Conservation (phyloP, 2,797 vertebrate species). For the Xiphorhynchus erythropygius region DNA sequence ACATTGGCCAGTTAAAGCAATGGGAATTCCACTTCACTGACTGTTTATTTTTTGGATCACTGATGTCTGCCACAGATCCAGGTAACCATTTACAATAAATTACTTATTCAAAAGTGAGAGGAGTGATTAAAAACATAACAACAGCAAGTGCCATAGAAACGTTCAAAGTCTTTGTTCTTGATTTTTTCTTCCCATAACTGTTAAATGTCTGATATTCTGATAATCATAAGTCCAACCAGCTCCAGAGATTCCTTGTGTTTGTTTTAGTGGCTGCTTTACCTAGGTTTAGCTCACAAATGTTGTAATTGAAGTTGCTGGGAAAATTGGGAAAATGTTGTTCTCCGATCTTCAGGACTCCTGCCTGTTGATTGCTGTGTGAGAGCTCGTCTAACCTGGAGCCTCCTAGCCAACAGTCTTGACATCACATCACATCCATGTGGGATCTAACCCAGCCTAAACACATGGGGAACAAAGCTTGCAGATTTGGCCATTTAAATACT, state of each 20-base stretch:
- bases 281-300: neutral
- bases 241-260: neutral
- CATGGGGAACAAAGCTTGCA: rapidly evolving
- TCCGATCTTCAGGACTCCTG: neutral
- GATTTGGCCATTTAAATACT: neutral
- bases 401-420: neutral
- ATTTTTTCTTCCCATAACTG: neutral
- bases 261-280: neutral
- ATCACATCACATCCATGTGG: neutral
- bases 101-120: neutral
- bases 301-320: neutral
- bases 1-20: conserved; percentile 70
- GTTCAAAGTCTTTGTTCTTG: neutral
- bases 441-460: neutral
- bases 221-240: neutral
- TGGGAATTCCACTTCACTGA: conserved; percentile 85
- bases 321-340: neutral
- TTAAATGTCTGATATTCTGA: neutral
- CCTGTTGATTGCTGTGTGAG: neutral
- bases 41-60: conserved; percentile 86
- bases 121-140: neutral
- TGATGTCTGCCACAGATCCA: conserved; percentile 89
- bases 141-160: neutral
- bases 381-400: neutral
- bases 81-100: conserved; percentile 74